Base-by-base conservation (phyloP, 2,797 vertebrate species). In the Poecilia gillii region DNA sequence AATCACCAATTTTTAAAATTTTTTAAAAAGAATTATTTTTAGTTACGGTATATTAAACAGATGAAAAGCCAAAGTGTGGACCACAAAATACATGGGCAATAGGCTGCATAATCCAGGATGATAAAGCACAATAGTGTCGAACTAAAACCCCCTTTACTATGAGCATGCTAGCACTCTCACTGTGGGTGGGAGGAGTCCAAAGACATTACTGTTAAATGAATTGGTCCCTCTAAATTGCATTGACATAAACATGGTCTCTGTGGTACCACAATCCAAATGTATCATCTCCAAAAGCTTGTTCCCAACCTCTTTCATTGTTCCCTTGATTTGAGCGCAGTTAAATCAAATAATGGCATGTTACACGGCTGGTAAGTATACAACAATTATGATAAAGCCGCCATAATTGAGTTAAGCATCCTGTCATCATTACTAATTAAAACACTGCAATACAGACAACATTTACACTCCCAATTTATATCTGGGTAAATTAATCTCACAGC, bases 361-460 rank as follows among this genome's bases (percentile, higher is more conserved):
- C 64, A 68, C 4, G 36, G 64, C 18, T 68, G 36, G 36, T 41
- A 25, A 68, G 20, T 25, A 68, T 4, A 41, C 36, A 68, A 68
- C 36, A 66, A 39, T 66, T 68, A 68, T 25, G 64, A 68, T 41
- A 68, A 23, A 68, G 4, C 23, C 20, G 2, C 12, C 64, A 41
- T 68, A 68, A 33, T 68, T 68, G 64, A 68, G 36, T 41, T 39
- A 41, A 68, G 64, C 36, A 33, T 68, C 36, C 64, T 68, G 36
- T 25, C 36, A 28, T 45, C 25, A 28, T 45, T 46, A n/a, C 11
- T 12, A 71, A 46, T 71, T 16, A 28, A 71, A 28, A 46, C 25
- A 71, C 12, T 45, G 41, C 9, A 71, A n/a, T 28, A n/a, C 41
- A 71, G n/a, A 71, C 25, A 71, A 46, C 43, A 43, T 71, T 68